Conservation (phyloP, 1,140 invertebrate genomes). For the Cherax quadricarinatus region DNA sequence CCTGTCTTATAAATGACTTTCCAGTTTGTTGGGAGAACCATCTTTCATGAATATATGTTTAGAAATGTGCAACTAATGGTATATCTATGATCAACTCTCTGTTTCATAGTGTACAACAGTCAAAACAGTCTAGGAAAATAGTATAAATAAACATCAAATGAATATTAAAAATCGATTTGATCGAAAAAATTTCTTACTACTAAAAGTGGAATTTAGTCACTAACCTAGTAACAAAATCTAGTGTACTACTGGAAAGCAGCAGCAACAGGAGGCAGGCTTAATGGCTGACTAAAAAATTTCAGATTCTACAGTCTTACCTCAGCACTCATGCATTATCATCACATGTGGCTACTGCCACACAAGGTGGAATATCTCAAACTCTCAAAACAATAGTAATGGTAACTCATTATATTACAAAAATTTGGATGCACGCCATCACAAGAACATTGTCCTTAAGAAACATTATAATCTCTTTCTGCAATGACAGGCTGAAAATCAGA, state of each 20-base stretch:
- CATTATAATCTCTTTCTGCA: neutral
- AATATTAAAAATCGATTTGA: neutral
- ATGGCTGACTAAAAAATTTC: neutral
- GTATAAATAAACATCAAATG: neutral
- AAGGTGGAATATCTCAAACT: neutral
- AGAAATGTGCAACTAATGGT: neutral
- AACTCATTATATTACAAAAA: neutral
- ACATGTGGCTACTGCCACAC: neutral
- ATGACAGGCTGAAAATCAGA: neutral
- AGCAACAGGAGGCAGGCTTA: constrained; percentile 10
- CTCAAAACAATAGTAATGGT: neutral
- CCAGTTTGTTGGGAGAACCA: neutral
- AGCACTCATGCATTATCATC: constrained; percentile 10
- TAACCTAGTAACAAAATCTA: neutral
- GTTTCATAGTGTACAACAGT: neutral
- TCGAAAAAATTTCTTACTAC: neutral
- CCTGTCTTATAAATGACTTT: neutral
- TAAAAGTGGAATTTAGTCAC: neutral
- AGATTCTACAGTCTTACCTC: neutral
- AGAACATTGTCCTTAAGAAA: neutral
- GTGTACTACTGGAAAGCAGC: constrained; percentile 21
- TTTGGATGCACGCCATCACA: neutral
- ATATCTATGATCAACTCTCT: neutral
- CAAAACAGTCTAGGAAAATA: neutral
- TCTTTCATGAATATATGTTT: neutral